A percentile compares a stretch with the other conserved stretches of the same genome.
These are phyloP conservation scores for Sakesphorus luctuosus DNA, from an alignment of 2,113 vertebrate genomes.

Conservation along the genomic window DNA sequence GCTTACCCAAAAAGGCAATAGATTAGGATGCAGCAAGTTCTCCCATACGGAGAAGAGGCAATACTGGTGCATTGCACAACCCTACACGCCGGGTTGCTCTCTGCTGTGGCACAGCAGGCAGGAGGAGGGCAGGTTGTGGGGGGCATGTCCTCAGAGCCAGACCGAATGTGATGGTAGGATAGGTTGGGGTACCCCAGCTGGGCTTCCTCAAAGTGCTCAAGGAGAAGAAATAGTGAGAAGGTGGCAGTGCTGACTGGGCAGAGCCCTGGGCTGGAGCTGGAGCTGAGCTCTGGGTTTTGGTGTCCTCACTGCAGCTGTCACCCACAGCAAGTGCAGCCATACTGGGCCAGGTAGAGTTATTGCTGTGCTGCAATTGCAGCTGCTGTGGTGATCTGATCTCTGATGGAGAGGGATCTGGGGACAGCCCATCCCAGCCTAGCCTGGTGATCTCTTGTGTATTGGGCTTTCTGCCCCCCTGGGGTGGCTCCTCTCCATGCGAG, in stretches of 20 bases:
- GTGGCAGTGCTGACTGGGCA: neutral
- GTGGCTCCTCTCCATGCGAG: fast-evolving
- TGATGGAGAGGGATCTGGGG: neutral
- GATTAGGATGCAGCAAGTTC: slow-evolving; percentile 51
- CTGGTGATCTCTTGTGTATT: neutral
- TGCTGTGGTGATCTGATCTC: fast-evolving
- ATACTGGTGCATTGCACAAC: slow-evolving; percentile 76
- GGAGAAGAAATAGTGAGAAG: neutral
- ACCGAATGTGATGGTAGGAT: fast-evolving
- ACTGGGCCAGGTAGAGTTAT: neutral
- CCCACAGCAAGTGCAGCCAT: fast-evolving
- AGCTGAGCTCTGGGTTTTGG: neutral
- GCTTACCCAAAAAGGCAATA: slow-evolving; percentile 59
- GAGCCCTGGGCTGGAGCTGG: neutral
- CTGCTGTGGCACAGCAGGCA: neutral
- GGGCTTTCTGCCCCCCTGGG: neutral
- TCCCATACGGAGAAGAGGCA: slow-evolving; percentile 35
- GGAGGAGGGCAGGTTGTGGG: neutral
- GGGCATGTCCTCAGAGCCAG: neutral
- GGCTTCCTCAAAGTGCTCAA: neutral
- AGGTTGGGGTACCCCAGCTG: neutral
- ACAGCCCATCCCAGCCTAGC: neutral
- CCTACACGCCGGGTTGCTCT: neutral
- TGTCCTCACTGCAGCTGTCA: neutral
- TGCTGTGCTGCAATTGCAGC: neutral